phyloP scores from a whole-genome alignment of 2,113 vertebrate genomes.

The Hippolais icterina region DNA sequence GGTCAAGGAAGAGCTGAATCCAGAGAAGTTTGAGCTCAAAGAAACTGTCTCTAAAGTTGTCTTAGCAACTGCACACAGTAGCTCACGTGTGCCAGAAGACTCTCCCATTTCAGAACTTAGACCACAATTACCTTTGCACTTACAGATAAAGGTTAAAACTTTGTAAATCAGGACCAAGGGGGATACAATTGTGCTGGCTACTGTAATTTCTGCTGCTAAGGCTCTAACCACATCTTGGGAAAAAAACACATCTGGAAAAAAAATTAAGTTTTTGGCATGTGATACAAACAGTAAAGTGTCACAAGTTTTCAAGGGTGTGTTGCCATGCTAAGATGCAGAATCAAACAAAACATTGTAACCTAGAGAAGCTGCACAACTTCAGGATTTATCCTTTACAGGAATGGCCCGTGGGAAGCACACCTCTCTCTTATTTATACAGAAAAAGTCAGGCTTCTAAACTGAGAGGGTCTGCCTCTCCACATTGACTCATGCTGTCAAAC shows the following conservation, averaged over 20 bases:
- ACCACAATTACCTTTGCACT: not conserved
- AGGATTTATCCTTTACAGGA: not conserved
- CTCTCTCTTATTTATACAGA: not conserved
- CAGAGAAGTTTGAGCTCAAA: not conserved
- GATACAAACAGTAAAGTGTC: not conserved
- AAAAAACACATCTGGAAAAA: not conserved
- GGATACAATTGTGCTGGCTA: not conserved
- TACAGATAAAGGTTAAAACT: rapidly evolving
- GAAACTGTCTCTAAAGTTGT: not conserved
- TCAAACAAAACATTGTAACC: not conserved
- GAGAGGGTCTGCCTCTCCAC: not conserved
- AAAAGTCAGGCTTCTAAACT: not conserved
- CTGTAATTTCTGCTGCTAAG: not conserved
- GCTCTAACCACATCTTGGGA: not conserved
- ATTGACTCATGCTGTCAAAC: not conserved
- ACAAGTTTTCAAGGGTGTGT: not conserved
- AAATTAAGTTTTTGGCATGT: not conserved
- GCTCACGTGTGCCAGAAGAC: not conserved
- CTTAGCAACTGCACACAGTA: rapidly evolving
- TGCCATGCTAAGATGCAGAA: not conserved
- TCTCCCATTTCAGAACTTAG: not conserved
- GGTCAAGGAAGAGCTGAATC: not conserved
- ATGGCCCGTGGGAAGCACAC: not conserved
- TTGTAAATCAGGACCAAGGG: not conserved
- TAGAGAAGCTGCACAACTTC: not conserved